Conservation (phyloP, 2,113 vertebrate species). For the Acanthochromis polyacanthus region DNA sequence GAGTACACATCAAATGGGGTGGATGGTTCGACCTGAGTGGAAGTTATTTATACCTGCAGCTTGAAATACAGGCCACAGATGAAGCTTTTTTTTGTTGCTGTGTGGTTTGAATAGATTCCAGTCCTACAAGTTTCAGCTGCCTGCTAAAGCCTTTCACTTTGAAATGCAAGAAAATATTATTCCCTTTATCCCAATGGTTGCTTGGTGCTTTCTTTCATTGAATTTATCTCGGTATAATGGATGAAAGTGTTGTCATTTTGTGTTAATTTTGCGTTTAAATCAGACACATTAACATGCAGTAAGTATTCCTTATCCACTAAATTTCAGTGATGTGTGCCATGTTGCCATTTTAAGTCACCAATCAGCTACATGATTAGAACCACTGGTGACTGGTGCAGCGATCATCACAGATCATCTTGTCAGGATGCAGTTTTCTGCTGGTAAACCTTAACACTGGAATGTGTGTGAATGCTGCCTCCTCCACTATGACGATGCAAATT, state of each 20-base stretch:
- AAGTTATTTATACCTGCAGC: slow-evolving; percentile 43
- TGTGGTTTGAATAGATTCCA: slow-evolving; percentile 3
- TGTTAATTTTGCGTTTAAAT: background rate
- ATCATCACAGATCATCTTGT: too few species aligned
- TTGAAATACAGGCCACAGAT: slow-evolving; percentile 3
- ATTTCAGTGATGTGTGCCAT: background rate
- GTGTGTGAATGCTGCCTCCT: too few species aligned
- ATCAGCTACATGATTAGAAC: too few species aligned
- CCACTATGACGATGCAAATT: too few species aligned
- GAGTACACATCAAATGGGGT: slow-evolving; percentile 14
- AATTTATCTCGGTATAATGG: background rate
- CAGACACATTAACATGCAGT: background rate
- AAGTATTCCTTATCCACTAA: background rate
- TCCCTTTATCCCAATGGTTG: background rate
- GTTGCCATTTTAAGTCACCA: background rate
- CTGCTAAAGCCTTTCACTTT: slow-evolving; percentile 22
- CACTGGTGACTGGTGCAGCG: too few species aligned
- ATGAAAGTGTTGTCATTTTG: slow-evolving; percentile 2
- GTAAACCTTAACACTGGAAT: too few species aligned
- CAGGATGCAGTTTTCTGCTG: too few species aligned
- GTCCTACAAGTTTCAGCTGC: slow-evolving; percentile 11
- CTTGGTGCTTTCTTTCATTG: slow-evolving; percentile 11
- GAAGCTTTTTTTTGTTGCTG: slow-evolving; percentile 1
- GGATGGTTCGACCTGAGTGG: slow-evolving; percentile 14
- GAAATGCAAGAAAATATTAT: background rate